A percentile compares a stretch with the other conserved stretches of the same genome.
Evolutionary conservation across 2,797 vertebrate species (phyloP).

Genomic region (Australoheros facetus): DNA sequence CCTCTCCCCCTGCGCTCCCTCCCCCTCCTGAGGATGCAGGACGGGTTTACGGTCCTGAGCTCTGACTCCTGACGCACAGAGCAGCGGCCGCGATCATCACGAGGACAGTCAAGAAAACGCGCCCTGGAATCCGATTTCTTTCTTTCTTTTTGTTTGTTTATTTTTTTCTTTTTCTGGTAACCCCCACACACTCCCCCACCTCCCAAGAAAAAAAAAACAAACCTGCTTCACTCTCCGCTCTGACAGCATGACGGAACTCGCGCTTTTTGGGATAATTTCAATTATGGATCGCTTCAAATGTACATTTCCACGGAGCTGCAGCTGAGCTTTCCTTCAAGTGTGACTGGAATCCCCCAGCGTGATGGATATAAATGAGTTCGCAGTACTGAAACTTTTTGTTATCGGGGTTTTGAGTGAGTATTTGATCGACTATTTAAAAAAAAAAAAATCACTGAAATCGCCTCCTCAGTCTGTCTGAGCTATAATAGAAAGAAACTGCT

Average conservation of each 20-base stretch:
- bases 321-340: slow-evolving; percentile 63
- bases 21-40: slow-evolving; percentile 60
- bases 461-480: not conserved
- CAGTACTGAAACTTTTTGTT: slow-evolving; percentile 75
- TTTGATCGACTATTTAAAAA: not conserved
- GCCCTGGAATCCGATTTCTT: slow-evolving; percentile 11
- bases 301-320: slow-evolving; percentile 47
- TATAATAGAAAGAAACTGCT: not conserved
- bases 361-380: slow-evolving; percentile 76
- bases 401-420: slow-evolving; percentile 76
- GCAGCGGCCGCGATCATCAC: slow-evolving; percentile 24
- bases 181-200: not conserved
- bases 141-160: not conserved
- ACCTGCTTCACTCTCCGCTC: not conserved
- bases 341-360: slow-evolving; percentile 54
- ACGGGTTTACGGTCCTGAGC: slow-evolving; percentile 38
- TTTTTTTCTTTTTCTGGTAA: not conserved
- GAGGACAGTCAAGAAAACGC: slow-evolving; percentile 6
- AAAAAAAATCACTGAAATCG: not conserved
- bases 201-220: no score
- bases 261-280: slow-evolving; percentile 40
- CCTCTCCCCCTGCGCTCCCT: not conserved
- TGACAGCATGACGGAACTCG: slow-evolving; percentile 31
- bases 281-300: slow-evolving; percentile 70
- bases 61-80: slow-evolving; percentile 3